These are phyloP conservation scores for Brachypteracias leptosomus DNA, from an alignment of 2,113 vertebrate species.

Conservation along the genomic window DNA sequence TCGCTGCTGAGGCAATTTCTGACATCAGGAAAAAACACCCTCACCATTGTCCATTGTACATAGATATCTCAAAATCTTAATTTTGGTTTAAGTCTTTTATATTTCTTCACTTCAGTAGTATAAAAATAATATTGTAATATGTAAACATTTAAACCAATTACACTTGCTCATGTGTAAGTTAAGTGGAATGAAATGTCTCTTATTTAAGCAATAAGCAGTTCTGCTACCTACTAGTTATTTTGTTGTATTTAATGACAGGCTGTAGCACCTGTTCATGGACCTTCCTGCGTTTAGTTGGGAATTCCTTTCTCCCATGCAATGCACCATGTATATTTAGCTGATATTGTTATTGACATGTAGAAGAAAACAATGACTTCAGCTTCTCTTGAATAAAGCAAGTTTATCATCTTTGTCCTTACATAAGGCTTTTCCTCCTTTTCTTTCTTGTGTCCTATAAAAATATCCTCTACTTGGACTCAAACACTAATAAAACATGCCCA, in stretches of 20 bases:
- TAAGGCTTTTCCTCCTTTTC: not conserved
- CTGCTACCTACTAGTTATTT: not conserved
- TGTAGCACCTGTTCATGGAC: not conserved
- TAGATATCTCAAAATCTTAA: not conserved
- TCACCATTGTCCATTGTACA: not conserved
- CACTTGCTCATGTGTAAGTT: not conserved
- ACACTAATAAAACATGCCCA: not conserved
- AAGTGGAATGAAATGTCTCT: not conserved
- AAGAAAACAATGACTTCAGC: not conserved
- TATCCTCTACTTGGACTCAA: not conserved
- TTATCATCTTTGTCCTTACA: not conserved
- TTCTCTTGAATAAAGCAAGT: not conserved
- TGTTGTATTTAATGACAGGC: not conserved
- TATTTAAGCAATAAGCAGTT: not conserved
- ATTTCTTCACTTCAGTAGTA: not conserved
- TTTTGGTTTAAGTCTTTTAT: not conserved
- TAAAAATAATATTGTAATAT: not conserved
- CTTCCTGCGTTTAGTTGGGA: not conserved
- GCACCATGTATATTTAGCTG: not conserved
- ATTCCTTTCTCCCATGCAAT: not conserved
- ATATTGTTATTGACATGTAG: not conserved
- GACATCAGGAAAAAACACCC: not conserved
- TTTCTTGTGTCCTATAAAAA: not conserved
- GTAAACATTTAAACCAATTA: not conserved
- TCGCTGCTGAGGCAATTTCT: not conserved